Evolutionary conservation across 2,797 vertebrate species (phyloP).

Genomic region (Pseudomugil gertrudae): DNA sequence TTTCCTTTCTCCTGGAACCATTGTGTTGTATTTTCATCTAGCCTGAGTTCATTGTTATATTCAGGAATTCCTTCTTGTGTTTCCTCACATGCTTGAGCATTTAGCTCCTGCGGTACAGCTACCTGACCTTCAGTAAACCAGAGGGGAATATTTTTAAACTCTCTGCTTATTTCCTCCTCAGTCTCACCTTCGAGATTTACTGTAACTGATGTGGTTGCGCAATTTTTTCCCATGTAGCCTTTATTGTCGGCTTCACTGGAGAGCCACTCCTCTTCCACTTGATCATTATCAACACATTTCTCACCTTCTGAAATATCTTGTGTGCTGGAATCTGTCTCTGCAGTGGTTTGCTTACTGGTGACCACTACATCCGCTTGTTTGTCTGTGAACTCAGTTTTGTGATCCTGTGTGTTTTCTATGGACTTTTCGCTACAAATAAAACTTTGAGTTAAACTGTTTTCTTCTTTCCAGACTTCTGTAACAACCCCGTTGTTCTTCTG

Average conservation of each 20-base stretch:
- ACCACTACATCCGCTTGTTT: constrained; percentile 22
- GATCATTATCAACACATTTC: constrained; percentile 2
- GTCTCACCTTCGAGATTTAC: constrained; percentile 41
- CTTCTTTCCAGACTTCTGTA: constrained; percentile 13
- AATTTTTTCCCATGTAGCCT: constrained; percentile 9
- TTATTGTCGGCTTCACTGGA: neutral
- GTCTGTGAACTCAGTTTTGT: constrained; percentile 6
- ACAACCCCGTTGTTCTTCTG: neutral
- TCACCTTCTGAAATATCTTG: constrained; percentile 8
- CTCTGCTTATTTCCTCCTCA: constrained; percentile 52
- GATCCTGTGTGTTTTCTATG: neutral
- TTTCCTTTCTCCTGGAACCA: constrained; percentile 59
- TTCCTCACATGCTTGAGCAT: constrained; percentile 52
- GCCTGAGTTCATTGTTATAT: constrained; percentile 62
- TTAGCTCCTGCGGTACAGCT: constrained; percentile 33
- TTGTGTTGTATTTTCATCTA: constrained; percentile 61
- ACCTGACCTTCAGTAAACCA: constrained; percentile 44
- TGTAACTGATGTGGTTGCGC: constrained; percentile 6
- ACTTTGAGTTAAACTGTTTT: neutral
- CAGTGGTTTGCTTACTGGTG: constrained; percentile 15
- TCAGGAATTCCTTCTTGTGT: constrained; percentile 69
- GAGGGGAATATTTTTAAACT: constrained; percentile 41
- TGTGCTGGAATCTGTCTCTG: neutral
- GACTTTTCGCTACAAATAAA: neutral
- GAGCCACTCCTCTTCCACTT: constrained; percentile 1